A percentile compares a stretch with the other conserved stretches of the same genome.
Conservation (phyloP, 2,888 invertebrate genomes). For the Acleris sparsana region DNA sequence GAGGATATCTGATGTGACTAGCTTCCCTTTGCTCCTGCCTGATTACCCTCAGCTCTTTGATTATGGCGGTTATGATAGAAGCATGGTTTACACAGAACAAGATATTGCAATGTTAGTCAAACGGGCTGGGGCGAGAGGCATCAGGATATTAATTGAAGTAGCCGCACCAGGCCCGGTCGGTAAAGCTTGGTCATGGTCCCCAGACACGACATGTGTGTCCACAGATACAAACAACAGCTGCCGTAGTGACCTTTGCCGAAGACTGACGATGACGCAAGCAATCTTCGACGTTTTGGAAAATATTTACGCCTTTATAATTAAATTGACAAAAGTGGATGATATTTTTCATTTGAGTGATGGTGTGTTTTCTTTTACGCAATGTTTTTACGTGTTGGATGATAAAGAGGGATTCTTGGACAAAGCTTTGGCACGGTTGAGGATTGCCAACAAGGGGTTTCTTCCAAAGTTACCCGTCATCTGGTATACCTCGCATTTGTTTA, state of each 20-base stretch:
- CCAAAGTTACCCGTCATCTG: constrained; percentile 86
- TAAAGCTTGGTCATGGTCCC: constrained; percentile 92
- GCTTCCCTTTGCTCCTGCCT: constrained; percentile 91
- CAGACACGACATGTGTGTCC: constrained; percentile 72
- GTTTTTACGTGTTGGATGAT: constrained; percentile 86
- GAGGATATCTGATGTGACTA: constrained; percentile 94
- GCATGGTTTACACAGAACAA: constrained; percentile 86
- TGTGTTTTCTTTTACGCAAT: constrained; percentile 87
- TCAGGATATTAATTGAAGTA: constrained; percentile 93
- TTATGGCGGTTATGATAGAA: constrained; percentile 91
- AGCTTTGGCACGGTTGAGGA: constrained; percentile 82
- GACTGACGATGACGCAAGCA: constrained; percentile 87
- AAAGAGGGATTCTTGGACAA: constrained; percentile 89
- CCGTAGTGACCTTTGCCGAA: constrained; percentile 90
- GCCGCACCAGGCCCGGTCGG: constrained; percentile 94
- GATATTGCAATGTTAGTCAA: constrained; percentile 88
- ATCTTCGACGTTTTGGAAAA: constrained; percentile 87
- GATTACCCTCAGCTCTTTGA: constrained; percentile 88
- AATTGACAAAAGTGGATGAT: constrained; percentile 88
- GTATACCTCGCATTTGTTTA: constrained; percentile 85
- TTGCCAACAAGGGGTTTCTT: constrained; percentile 82
- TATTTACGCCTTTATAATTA: constrained; percentile 88
- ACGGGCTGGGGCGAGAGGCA: constrained; percentile 90
- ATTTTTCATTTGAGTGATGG: constrained; percentile 91
- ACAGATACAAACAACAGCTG: constrained; percentile 66